Evolutionary conservation across 2,113 vertebrate species (phyloP).

Genomic region (Saccopteryx leptura): DNA sequence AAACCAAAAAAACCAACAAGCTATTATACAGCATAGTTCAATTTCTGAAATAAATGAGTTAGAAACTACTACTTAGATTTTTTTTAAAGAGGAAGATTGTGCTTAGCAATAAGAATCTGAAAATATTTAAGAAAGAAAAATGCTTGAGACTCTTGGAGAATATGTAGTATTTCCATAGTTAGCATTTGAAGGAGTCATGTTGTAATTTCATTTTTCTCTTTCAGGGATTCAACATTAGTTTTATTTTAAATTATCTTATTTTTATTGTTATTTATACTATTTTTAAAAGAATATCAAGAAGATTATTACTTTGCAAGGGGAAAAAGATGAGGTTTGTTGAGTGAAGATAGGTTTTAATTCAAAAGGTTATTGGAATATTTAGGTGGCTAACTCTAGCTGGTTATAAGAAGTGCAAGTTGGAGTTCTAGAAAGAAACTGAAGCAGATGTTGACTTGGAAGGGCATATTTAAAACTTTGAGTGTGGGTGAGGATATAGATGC

Average conservation of each 20-base stretch:
- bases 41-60: not conserved
- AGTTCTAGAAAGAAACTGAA: not conserved
- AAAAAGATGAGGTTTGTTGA: not conserved
- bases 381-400: not conserved
- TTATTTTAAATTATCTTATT: not conserved
- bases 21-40: not conserved
- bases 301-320: not conserved
- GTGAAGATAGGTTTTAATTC: not conserved
- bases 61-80: not conserved
- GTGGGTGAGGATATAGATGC: not conserved
- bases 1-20: not conserved
- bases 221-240: not conserved
- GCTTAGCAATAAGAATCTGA: not conserved
- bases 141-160: not conserved
- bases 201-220: not conserved
- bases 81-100: not conserved
- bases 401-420: not conserved
- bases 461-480: not conserved
- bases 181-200: not conserved
- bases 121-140: constrained; percentile 16
- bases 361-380: not conserved
- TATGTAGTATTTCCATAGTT: not conserved
- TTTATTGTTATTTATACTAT: not conserved
- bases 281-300: constrained; percentile 14
- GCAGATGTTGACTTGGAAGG: not conserved